Percentiles rank a stretch among this genome's conserved stretches.
Evolutionary conservation across 2,888 invertebrate genomes (phyloP).

Genomic region (Piscicola geometra): DNA sequence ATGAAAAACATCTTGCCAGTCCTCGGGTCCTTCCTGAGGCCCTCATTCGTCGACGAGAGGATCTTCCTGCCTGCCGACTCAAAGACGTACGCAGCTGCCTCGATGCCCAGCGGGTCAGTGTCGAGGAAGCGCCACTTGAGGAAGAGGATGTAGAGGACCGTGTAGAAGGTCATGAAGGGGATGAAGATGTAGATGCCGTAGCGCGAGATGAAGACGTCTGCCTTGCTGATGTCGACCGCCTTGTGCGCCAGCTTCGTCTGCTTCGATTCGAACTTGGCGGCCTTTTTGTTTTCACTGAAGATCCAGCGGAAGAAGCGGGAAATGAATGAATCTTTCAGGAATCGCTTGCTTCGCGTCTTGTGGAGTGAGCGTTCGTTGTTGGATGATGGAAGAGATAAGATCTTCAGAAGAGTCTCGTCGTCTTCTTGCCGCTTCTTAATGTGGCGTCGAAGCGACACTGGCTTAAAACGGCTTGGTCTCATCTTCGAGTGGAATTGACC

Average conservation of each 20-base stretch:
- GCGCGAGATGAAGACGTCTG: conserved; percentile 21
- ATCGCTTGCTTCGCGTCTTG: no score
- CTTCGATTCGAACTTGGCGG: neutral
- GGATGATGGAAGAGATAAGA: no score
- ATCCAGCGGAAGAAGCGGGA: no score
- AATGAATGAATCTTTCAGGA: no score
- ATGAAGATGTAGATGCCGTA: conserved; percentile 32
- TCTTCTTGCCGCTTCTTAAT: no score
- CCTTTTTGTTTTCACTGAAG: neutral
- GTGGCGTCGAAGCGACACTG: no score
- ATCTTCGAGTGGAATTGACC: no score
- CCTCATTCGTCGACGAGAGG: neutral
- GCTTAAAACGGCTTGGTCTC: no score
- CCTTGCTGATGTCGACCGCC: neutral
- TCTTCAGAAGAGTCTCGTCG: no score
- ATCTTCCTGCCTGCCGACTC: neutral
- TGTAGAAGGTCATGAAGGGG: conserved; percentile 19
- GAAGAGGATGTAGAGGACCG: conserved; percentile 3
- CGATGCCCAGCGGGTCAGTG: neutral
- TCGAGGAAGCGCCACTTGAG: conserved; percentile 26
- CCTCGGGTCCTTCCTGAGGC: conserved; percentile 15
- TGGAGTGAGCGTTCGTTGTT: no score
- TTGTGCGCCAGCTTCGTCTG: neutral
- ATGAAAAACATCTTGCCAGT: neutral
- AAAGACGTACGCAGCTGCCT: neutral